Base-by-base conservation (phyloP, 2,888 invertebrate species). In the Orthosia cruda region DNA sequence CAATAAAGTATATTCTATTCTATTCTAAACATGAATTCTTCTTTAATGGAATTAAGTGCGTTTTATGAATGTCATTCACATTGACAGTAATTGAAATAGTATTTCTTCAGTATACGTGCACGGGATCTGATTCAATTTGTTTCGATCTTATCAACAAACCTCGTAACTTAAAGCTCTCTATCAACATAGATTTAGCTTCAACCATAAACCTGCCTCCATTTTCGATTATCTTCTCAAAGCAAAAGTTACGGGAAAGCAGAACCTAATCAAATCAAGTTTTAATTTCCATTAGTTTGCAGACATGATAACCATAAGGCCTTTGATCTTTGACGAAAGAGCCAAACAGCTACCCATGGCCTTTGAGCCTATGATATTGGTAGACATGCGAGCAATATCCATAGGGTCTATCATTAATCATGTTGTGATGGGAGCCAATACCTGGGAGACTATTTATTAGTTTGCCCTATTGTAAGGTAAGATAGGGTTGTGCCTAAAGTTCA, bases 351-450 rank as follows among this genome's bases (percentile, higher is more conserved):
- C 47, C n/a, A 67, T 18, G 55, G 70, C 78, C 20, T 71, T 59
- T n/a, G n/a, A 59, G 80, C 18, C 58, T 58, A 70, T 59, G 74
- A 76, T 68, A 72, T 73, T 71, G 77, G 71, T 68, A 71, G 67
- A 58, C 71, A 57, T 61, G 62, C 47, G 63, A 77, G 79, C 71
- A 70, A 82, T 75, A 80, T 81, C 71, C 68, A 81, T 79, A 74
- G 65, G 52, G 13, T 52, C 59, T 61, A 63, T 74, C 83, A 85
- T 88, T 88, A 88, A 88, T 88, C 86, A 84, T 54, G 12, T 45
- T 59, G 50, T 15, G 79, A 76, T 81, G 74, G 81, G 71, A 78
- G 80, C 74, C 74, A 70, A 77, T 80, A 78, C 70, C 74, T 50
- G 74, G 64, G 12, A 61, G 49, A 72, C 67, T 67, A 77, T 67